Conservation (phyloP, 2,888 invertebrate genomes). For the Tanypteryx hageni region DNA sequence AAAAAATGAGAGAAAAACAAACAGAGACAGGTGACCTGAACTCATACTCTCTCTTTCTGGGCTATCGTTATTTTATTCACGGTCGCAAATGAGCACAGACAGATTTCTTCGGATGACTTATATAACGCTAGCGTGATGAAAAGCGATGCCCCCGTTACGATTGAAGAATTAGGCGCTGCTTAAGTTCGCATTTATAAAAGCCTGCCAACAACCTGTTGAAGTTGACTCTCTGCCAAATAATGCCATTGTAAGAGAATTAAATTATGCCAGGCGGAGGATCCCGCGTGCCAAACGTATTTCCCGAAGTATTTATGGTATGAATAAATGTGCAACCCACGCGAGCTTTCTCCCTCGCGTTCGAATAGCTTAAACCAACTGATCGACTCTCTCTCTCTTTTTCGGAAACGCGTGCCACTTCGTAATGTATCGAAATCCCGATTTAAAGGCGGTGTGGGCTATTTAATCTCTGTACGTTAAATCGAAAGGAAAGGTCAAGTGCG, state of each 20-base stretch:
- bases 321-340: background rate
- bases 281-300: background rate
- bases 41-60: background rate
- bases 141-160: background rate
- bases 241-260: constrained; percentile 24
- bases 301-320: background rate
- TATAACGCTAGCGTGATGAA: constrained; percentile 19
- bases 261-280: background rate
- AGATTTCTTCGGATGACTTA: constrained; percentile 14
- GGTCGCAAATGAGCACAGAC: background rate
- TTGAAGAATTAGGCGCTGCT: constrained; percentile 43
- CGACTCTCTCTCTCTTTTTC: background rate
- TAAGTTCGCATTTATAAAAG: constrained; percentile 28
- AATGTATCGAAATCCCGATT: no score
- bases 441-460: no score
- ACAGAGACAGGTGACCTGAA: background rate
- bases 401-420: background rate
- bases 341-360: background rate
- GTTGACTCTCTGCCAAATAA: constrained; percentile 54
- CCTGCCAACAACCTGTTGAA: constrained; percentile 59
- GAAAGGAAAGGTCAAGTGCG: no score
- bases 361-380: background rate
- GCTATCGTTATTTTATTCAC: background rate
- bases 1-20: background rate
- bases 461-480: no score